A percentile compares a stretch with the other conserved stretches of the same genome.
These are phyloP conservation scores for Heteropelma amictum DNA, from an alignment of 2,888 invertebrate species.

Conservation along the genomic window DNA sequence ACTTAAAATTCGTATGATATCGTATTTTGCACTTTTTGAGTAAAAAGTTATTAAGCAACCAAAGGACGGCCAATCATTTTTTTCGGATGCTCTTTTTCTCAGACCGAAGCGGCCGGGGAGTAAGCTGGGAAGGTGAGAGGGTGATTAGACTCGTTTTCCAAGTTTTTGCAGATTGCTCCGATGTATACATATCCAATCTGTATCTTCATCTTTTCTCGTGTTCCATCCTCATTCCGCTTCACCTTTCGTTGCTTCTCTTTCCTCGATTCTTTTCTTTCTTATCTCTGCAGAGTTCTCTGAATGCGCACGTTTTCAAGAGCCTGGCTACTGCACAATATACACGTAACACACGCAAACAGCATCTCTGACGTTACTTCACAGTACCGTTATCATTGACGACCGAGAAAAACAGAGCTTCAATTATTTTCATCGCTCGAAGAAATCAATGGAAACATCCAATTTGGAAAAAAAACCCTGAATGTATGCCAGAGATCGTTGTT, in stretches of 20 bases:
- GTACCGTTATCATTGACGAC: conserved; percentile 54
- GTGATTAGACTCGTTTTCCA: no score
- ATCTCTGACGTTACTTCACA: not conserved
- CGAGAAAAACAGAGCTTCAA: conserved; percentile 16
- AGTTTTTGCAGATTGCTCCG: no score
- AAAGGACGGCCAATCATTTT: no score
- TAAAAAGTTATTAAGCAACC: no score
- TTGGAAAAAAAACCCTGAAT: not conserved
- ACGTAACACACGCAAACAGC: not conserved
- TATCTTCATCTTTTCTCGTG: conserved; percentile 52
- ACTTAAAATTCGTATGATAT: no score
- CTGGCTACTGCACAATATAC: conserved; percentile 20
- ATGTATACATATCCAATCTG: conserved; percentile 28
- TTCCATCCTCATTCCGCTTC: conserved; percentile 30
- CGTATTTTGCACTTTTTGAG: no score
- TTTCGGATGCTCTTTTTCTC: no score
- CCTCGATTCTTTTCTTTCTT: conserved; percentile 32
- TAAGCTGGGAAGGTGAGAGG: no score
- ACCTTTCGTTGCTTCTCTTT: conserved; percentile 37
- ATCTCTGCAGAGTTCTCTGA: not conserved
- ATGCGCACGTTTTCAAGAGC: conserved; percentile 29
- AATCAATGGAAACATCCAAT: conserved; percentile 20
- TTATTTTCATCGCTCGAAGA: conserved; percentile 8
- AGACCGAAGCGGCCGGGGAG: no score
- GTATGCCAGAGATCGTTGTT: not conserved